Conservation (phyloP, 2,888 invertebrate genomes). For the Tenodera sinensis region DNA sequence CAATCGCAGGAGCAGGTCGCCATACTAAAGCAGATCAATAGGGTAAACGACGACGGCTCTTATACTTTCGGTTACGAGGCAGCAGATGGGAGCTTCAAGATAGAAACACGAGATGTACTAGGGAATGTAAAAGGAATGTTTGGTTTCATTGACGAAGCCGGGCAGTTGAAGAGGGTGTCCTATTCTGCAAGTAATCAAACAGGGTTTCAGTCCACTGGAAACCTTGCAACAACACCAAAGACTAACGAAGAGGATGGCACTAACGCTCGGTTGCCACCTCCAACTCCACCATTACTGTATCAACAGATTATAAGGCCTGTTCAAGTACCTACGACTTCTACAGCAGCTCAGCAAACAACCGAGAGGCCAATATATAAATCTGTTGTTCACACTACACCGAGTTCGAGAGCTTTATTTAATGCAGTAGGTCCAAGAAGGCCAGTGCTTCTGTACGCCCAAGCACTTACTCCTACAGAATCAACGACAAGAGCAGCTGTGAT, state of each 20-base stretch:
- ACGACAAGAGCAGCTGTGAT: not conserved
- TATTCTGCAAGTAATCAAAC: conserved; percentile 59
- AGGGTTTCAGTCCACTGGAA: conserved; percentile 34
- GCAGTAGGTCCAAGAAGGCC: not conserved
- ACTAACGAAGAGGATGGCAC: not conserved
- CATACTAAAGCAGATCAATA: conserved; percentile 76
- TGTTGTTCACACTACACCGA: not conserved
- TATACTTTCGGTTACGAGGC: conserved; percentile 84
- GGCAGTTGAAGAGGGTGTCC: conserved; percentile 74
- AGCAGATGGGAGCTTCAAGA: conserved; percentile 81
- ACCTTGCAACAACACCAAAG: not conserved
- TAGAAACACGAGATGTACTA: conserved; percentile 73
- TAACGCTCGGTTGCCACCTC: not conserved
- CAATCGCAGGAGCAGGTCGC: conserved; percentile 67
- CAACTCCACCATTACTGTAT: conserved; percentile 25
- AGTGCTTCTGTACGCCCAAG: conserved; percentile 15
- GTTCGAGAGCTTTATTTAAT: not conserved
- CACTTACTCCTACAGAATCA: conserved; percentile 8
- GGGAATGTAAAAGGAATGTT: conserved; percentile 70
- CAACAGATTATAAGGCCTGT: conserved; percentile 20
- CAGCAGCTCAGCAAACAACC: not conserved
- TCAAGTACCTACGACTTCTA: not conserved
- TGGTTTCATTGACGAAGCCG: conserved; percentile 73
- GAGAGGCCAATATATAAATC: not conserved
- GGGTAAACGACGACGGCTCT: conserved; percentile 77